Evolutionary conservation across 2,888 invertebrate species (phyloP).

Genomic region (Caenorhabditis sp.): DNA sequence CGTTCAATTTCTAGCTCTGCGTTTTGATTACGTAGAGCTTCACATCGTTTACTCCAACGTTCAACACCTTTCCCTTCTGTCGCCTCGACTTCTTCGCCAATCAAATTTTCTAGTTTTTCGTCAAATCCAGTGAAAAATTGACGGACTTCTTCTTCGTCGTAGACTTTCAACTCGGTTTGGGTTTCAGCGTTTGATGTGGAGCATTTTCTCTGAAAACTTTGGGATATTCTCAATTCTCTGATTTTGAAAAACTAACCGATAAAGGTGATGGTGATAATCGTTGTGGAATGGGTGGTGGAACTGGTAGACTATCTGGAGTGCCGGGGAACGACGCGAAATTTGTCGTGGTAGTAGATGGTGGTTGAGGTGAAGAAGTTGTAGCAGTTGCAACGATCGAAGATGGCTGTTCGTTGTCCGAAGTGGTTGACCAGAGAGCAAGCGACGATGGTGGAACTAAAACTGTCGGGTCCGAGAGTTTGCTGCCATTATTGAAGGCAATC

Average conservation of each 20-base stretch:
- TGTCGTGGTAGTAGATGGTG: constrained; percentile 14
- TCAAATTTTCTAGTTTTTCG: constrained; percentile 34
- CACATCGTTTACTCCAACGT: constrained; percentile 39
- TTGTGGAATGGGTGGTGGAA: constrained; percentile 44
- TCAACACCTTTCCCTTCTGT: constrained; percentile 35
- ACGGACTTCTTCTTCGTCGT: constrained; percentile 25
- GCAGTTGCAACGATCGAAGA: neutral
- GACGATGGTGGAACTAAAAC: constrained; percentile 10
- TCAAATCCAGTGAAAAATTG: constrained; percentile 13
- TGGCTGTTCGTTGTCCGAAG: constrained; percentile 12
- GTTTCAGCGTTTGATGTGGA: constrained; percentile 6
- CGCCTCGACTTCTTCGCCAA: constrained; percentile 35
- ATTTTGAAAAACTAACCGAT: constrained; percentile 3
- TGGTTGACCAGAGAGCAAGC: constrained; percentile 22
- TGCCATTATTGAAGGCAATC: constrained; percentile 13
- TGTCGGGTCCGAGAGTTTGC: neutral
- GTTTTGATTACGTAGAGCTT: constrained; percentile 60
- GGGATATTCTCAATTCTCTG: too few relatives aligned
- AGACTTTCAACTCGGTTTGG: constrained; percentile 19
- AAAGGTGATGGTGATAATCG: constrained; percentile 40
- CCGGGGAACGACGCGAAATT: constrained; percentile 29
- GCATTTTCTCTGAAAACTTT: too few relatives aligned
- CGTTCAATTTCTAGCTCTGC: constrained; percentile 64
- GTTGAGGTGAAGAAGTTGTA: constrained; percentile 1
- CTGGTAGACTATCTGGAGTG: constrained; percentile 20